A percentile compares a stretch with the other conserved stretches of the same genome.
These are phyloP conservation scores for Tragopan temminckii DNA, from an alignment of 2,797 vertebrate species.

Conservation along the genomic window DNA sequence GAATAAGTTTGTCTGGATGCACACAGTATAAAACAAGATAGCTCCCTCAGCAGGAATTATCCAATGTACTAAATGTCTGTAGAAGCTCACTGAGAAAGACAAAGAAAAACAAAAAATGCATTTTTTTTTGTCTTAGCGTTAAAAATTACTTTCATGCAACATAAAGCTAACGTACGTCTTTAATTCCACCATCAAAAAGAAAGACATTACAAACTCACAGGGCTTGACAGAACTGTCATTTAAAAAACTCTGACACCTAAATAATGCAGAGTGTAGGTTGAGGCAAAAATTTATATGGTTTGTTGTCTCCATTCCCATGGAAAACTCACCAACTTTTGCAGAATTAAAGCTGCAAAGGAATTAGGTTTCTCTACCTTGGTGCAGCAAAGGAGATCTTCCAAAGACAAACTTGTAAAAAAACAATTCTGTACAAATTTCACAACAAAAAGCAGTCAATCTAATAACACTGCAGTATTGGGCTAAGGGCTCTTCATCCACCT, in stretches of 20 bases:
- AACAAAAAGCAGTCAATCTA: not conserved
- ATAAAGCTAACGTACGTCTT: not conserved
- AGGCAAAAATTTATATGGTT: not conserved
- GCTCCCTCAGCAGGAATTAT: not conserved
- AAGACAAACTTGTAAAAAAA: not conserved
- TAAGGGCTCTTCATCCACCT: not conserved
- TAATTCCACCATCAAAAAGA: not conserved
- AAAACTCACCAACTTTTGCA: not conserved
- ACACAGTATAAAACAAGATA: not conserved
- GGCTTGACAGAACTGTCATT: not conserved
- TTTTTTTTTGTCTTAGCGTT: not conserved
- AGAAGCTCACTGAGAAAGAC: not conserved
- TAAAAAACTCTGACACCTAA: not conserved
- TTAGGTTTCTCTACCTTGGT: not conserved
- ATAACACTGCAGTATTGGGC: not conserved
- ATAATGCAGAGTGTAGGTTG: not conserved
- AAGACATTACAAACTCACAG: not conserved
- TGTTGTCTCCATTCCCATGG: not conserved
- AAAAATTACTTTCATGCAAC: not conserved
- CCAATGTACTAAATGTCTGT: not conserved
- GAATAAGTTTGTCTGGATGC: not conserved
- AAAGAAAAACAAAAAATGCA: not conserved
- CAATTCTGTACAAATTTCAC: not conserved
- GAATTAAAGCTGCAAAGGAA: not conserved
- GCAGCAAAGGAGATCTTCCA: not conserved